phyloP scores from a whole-genome alignment of 1,140 invertebrate genomes.

The Drosophila nasuta region DNA sequence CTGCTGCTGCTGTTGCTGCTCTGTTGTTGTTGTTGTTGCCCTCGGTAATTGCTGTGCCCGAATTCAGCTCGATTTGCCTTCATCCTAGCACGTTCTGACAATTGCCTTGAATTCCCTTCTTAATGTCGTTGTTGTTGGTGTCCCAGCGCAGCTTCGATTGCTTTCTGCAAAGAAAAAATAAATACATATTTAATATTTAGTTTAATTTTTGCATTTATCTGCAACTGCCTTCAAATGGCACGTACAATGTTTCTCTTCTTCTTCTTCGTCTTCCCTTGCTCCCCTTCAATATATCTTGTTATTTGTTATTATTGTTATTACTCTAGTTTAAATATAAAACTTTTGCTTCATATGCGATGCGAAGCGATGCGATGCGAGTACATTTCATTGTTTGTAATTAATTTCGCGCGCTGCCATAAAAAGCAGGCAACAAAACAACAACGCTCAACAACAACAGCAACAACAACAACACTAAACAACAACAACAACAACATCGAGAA shows the following conservation, averaged over 20 bases:
- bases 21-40: conserved; percentile 35
- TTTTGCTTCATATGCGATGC: conserved; percentile 17
- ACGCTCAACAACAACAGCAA: background rate
- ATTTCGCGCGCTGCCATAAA: conserved; percentile 43
- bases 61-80: conserved; percentile 71
- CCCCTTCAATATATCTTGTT: conserved; percentile 4
- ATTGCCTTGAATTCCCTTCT: conserved; percentile 61
- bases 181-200: background rate
- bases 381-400: conserved; percentile 69
- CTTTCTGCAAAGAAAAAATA: conserved; percentile 1
- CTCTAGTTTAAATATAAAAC: conserved; percentile 45
- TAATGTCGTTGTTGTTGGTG: background rate
- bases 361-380: background rate
- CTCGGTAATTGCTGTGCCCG: conserved; percentile 63
- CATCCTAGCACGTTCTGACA: conserved; percentile 70
- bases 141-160: conserved; percentile 8
- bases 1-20: conserved; percentile 19
- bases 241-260: conserved; percentile 36
- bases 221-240: conserved; percentile 47
- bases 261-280: background rate
- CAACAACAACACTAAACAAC: conserved; percentile 5
- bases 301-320: conserved; percentile 16
- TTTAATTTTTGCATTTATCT: conserved; percentile 8
- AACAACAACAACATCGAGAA: conserved; percentile 27
- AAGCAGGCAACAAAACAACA: conserved; percentile 35